phyloP scores from a whole-genome alignment of 37 sponge, comb jelly and placozoan species.

The Hexactinellida sp. region DNA sequence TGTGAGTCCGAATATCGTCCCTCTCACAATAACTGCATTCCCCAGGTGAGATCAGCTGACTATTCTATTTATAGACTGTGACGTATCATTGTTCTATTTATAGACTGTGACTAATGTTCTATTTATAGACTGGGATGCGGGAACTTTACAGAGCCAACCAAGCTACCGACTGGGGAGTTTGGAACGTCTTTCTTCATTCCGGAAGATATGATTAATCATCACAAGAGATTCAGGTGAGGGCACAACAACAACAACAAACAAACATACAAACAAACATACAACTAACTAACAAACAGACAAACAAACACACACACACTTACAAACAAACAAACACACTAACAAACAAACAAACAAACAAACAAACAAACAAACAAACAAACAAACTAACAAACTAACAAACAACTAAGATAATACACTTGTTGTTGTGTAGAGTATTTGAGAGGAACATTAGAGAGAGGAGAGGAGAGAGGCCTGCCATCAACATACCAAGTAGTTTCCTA shows the following conservation, averaged over 20 bases:
- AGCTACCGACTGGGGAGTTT: conserved; percentile 27
- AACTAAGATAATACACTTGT: background rate
- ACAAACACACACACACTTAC: no score
- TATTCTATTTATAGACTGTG: no score
- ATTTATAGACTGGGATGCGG: conserved; percentile 56
- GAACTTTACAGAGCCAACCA: conserved; percentile 58
- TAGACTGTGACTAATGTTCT: no score
- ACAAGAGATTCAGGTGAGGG: conserved; percentile 65
- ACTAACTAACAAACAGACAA: no score
- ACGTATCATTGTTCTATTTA: no score
- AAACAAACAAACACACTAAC: no score
- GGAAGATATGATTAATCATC: conserved; percentile 65
- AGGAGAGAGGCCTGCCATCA: conserved; percentile 67
- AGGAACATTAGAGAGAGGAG: conserved; percentile 75
- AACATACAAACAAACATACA: no score
- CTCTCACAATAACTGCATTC: conserved; percentile 52
- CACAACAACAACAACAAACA: background rate
- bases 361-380: no score
- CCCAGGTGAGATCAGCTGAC: conserved; percentile 43
- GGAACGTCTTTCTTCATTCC: conserved; percentile 74
- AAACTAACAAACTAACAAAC: no score
- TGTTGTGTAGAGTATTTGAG: conserved; percentile 40
- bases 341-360: no score
- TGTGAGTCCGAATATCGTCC: conserved; percentile 27
- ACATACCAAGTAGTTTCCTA: conserved; percentile 57